phyloP scores from a whole-genome alignment of 2,888 invertebrate species.

The Heliconius ismenius region DNA sequence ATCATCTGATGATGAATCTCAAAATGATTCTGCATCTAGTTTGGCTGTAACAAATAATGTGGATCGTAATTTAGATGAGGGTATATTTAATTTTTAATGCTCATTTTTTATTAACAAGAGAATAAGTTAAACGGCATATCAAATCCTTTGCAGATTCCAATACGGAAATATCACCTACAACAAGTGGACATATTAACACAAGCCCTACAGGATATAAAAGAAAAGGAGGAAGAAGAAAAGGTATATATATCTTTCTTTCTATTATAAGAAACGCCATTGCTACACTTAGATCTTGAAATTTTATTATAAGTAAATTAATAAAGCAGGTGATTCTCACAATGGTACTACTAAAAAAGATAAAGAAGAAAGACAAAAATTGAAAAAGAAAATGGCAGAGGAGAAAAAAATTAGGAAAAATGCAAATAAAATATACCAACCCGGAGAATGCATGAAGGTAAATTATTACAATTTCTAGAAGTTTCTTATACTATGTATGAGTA shows the following conservation, averaged over 20 bases:
- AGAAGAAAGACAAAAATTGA: conserved; percentile 44
- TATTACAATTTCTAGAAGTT: neutral
- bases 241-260: neutral
- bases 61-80: neutral
- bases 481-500: too few relatives aligned
- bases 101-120: neutral
- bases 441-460: conserved; percentile 77
- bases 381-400: conserved; percentile 50
- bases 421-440: conserved; percentile 67
- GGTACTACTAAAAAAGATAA: neutral
- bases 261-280: neutral
- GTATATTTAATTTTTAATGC: neutral
- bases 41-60: neutral
- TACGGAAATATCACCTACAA: neutral
- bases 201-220: neutral
- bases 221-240: conserved; percentile 6
- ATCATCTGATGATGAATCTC: conserved; percentile 30
- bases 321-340: conserved; percentile 12
- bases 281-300: neutral
- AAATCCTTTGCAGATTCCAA: neutral
- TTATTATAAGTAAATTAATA: neutral
- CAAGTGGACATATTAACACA: neutral
- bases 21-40: conserved; percentile 17
- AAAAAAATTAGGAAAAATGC: conserved; percentile 51
- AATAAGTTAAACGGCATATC: neutral